phyloP scores from a whole-genome alignment of 2,797 vertebrate genomes.

The Lacerta viridis region DNA sequence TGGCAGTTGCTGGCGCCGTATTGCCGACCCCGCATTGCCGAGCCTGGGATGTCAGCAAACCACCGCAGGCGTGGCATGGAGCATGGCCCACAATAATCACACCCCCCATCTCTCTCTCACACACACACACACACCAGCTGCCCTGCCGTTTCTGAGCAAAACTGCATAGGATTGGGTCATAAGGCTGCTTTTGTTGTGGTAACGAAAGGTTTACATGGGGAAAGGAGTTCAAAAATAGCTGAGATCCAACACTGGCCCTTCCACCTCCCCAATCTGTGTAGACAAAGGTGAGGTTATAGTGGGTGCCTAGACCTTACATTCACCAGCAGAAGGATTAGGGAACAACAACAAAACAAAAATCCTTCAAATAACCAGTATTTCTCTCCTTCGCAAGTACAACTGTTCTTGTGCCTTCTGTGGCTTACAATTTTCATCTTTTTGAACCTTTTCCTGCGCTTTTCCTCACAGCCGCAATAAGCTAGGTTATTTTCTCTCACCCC shows the following conservation, averaged over 20 bases:
- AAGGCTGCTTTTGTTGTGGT: conserved; percentile 66
- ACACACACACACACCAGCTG: background rate
- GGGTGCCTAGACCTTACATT: conserved; percentile 86
- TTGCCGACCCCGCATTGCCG: background rate
- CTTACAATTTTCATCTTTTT: conserved; percentile 81
- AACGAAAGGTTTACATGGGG: conserved; percentile 70
- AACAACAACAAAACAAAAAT: conserved; percentile 72
- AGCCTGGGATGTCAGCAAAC: background rate
- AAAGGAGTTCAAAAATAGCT: conserved; percentile 69
- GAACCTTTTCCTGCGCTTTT: conserved; percentile 74
- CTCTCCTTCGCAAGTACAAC: conserved; percentile 77
- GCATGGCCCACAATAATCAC: background rate
- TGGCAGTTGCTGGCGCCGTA: background rate
- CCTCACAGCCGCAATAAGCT: conserved; percentile 86
- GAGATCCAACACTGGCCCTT: conserved; percentile 71
- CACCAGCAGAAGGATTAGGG: conserved; percentile 85
- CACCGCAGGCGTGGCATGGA: background rate
- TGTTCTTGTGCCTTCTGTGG: conserved; percentile 88
- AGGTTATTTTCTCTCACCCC: conserved; percentile 60
- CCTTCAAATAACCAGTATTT: conserved; percentile 85
- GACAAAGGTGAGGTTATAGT: conserved; percentile 82
- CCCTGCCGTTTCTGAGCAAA: background rate
- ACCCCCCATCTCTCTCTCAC: too few species aligned
- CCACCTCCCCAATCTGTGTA: conserved; percentile 76
- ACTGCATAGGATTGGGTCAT: background rate